phyloP scores from a whole-genome alignment of 1,140 invertebrate species.

The Drosophila baimaii region DNA sequence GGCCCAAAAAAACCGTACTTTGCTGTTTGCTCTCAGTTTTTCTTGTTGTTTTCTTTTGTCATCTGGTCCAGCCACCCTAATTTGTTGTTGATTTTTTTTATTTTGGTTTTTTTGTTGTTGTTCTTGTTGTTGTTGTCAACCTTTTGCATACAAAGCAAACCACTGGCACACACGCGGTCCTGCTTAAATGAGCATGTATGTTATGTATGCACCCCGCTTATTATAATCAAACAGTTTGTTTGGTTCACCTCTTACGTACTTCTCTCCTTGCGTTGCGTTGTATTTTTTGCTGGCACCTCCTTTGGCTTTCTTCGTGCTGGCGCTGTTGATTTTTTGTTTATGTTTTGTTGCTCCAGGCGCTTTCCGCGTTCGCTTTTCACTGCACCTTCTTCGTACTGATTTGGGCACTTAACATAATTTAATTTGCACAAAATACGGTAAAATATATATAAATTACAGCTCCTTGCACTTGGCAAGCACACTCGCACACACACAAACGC shows the following conservation, averaged over 20 bases:
- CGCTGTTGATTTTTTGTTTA: slow-evolving; percentile 14
- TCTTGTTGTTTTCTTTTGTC: slow-evolving; percentile 64
- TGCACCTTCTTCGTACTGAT: slow-evolving; percentile 54
- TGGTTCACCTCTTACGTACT: slow-evolving; percentile 47
- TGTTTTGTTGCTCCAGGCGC: slow-evolving; percentile 23
- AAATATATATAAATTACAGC: slow-evolving; percentile 51
- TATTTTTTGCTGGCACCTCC: slow-evolving; percentile 37
- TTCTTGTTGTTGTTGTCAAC: slow-evolving; percentile 35
- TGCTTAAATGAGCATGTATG: slow-evolving; percentile 32
- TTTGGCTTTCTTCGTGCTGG: slow-evolving; percentile 37
- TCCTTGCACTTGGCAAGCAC: slow-evolving; percentile 66
- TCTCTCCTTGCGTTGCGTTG: slow-evolving; percentile 3
- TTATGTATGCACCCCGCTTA: slow-evolving; percentile 42
- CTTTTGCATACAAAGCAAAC: slow-evolving; percentile 70
- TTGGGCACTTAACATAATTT: slow-evolving; percentile 80
- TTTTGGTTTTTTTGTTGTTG: slow-evolving; percentile 54
- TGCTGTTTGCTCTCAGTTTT: slow-evolving; percentile 26
- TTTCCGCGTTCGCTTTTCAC: slow-evolving; percentile 49
- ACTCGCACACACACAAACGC: slow-evolving; percentile 41
- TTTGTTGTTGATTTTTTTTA: slow-evolving; percentile 67
- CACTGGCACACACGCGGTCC: slow-evolving; percentile 14
- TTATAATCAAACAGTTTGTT: slow-evolving; percentile 48
- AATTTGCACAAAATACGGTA: slow-evolving; percentile 69
- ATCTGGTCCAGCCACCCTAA: slow-evolving; percentile 70
- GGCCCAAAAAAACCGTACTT: slow-evolving; percentile 24